These are phyloP conservation scores for Myotis davidii DNA, from an alignment of 2,113 vertebrate genomes.

Conservation along the genomic window DNA sequence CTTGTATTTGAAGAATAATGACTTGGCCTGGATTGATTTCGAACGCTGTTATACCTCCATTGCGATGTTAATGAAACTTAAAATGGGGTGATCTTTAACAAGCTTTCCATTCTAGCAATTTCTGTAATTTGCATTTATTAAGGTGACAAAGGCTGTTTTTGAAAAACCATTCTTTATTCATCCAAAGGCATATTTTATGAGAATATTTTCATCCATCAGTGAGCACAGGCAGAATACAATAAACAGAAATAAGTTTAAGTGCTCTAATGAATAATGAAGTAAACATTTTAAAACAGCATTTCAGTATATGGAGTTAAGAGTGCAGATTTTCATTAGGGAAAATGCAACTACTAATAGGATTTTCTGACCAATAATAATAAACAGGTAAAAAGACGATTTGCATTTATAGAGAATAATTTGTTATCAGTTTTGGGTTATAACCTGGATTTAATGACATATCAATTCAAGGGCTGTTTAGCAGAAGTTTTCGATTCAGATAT, in stretches of 20 bases:
- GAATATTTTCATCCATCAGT: not conserved
- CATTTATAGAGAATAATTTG: not conserved
- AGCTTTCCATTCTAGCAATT: slow-evolving; percentile 29
- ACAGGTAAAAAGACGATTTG: not conserved
- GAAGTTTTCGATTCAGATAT: not conserved
- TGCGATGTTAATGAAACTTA: slow-evolving; percentile 39
- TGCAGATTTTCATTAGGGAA: not conserved
- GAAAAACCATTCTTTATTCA: not conserved
- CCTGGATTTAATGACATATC: not conserved
- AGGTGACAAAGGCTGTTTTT: not conserved
- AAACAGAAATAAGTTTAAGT: not conserved
- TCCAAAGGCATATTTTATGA: not conserved
- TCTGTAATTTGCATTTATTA: slow-evolving; percentile 21
- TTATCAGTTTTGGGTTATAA: not conserved
- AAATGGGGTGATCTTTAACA: slow-evolving; percentile 48
- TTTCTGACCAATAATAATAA: not conserved
- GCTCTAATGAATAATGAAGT: not conserved
- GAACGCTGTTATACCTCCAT: not conserved
- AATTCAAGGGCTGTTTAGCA: not conserved
- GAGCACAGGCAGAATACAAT: not conserved
- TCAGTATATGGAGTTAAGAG: not conserved
- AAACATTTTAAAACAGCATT: not conserved
- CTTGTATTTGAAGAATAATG: slow-evolving; percentile 50
- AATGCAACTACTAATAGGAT: not conserved
- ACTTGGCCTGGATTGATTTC: not conserved